Base-by-base conservation (phyloP, 2,888 invertebrate genomes). In the Drepana falcataria region DNA sequence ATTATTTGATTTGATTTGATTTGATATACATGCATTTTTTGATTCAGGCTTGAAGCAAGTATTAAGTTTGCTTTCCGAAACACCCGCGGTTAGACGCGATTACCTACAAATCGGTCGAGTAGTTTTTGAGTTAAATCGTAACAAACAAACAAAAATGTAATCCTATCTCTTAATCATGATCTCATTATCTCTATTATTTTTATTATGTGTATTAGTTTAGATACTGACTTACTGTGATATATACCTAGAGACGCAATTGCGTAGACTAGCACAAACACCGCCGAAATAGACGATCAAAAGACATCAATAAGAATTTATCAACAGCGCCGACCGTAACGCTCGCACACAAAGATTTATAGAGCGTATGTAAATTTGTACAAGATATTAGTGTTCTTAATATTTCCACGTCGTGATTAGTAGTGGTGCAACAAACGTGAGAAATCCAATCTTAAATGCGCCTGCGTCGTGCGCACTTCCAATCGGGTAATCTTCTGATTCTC, bases 301-400 rank as follows among this genome's bases (percentile, higher is more conserved):
- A 71, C 75, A 75, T 76, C 75, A 79, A 81, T 81, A 76, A 77
- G 83, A 83, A 85, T 86, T 81, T 81, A 85, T 87, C 81, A 85
- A 79, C 80, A 80, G 83, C 81, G 82, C 81, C 80, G 83, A 74
- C 77, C 75, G 72, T 71, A 68, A 68, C 71, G 69, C 66, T 65
- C 66, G 75, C 73, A 74, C 66, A 54, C 61, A 75, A 34, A 71
- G 85, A 89, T 89, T 89, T 87, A 90, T 90, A 77, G 79, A 83
- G 76, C 83, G 83, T 87, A 88, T 88, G 89, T 87, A 87, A 87
- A 87, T 88, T 79, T 84, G 81, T 83, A 84, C 84, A 83, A 82
- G 86, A 83, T 85, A 89, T 87, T 86, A 89, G 84, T 84, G 87
- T 87, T 85, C 84, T 85, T 86, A 86, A 90, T 89, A 89, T 82